Conservation (phyloP, 2,888 invertebrate species). For the Meliscaeva auricollis region DNA sequence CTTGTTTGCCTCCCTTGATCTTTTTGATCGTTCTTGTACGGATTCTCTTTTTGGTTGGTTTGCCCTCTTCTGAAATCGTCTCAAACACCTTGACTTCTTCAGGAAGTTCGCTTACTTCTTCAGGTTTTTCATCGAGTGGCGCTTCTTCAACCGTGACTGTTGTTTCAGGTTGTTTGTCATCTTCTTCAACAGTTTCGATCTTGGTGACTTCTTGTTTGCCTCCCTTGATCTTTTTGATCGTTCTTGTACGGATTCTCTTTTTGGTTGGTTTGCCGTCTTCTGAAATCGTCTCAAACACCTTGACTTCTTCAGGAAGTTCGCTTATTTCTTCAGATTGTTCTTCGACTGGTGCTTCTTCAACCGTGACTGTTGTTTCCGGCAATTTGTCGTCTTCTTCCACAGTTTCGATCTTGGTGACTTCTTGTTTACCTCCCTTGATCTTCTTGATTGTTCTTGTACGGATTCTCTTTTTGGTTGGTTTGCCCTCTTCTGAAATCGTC, state of each 20-base stretch:
- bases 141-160: conserved; percentile 71
- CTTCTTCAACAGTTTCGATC: conserved; percentile 82
- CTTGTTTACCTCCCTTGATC: conserved; percentile 78
- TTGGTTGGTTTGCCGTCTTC: conserved; percentile 77
- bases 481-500: conserved; percentile 76
- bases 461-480: conserved; percentile 79
- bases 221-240: conserved; percentile 66
- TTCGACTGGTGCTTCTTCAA: conserved; percentile 76
- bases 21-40: conserved; percentile 81
- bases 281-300: conserved; percentile 78
- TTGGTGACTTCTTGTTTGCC: conserved; percentile 81
- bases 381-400: conserved; percentile 82
- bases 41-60: conserved; percentile 79
- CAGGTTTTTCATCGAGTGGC: conserved; percentile 67
- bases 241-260: conserved; percentile 79
- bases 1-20: conserved; percentile 78
- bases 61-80: conserved; percentile 77
- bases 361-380: conserved; percentile 80
- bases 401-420: conserved; percentile 82
- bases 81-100: conserved; percentile 75
- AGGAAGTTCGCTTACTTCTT: conserved; percentile 66
- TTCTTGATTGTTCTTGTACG: conserved; percentile 81
- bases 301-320: conserved; percentile 82
- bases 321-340: conserved; percentile 78
- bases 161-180: conserved; percentile 79